phyloP scores from a whole-genome alignment of 2,113 vertebrate species.

The Xiphophorus hellerii region DNA sequence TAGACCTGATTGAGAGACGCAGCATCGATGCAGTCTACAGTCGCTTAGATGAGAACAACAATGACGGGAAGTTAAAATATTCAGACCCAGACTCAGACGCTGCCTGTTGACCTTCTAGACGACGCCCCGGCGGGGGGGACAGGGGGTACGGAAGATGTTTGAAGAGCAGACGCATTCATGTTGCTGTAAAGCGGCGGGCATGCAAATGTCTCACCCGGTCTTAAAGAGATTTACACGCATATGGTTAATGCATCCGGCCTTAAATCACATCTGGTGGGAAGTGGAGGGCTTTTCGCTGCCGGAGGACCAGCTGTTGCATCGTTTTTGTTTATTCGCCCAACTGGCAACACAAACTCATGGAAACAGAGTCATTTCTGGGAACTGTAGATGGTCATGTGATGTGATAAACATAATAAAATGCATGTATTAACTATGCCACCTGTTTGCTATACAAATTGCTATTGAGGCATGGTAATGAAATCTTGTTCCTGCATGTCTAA shows the following conservation, averaged over 20 bases:
- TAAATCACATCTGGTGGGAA: slow-evolving; percentile 26
- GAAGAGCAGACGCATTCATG: slow-evolving; percentile 4
- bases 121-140: background rate
- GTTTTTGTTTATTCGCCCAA: background rate
- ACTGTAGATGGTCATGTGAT: background rate
- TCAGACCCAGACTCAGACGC: slow-evolving; percentile 3
- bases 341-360: background rate
- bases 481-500: too few relatives aligned
- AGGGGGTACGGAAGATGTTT: background rate
- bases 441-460: background rate
- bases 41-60: background rate
- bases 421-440: background rate
- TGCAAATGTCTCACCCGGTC: slow-evolving; percentile 5
- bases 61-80: background rate
- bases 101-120: background rate
- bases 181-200: slow-evolving; percentile 6
- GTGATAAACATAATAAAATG: background rate
- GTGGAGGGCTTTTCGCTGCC: slow-evolving; percentile 2
- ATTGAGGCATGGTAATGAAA: background rate
- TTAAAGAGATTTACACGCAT: slow-evolving; percentile 16
- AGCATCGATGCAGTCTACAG: background rate
- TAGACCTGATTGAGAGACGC: slow-evolving; percentile 1
- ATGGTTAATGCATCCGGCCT: slow-evolving; percentile 10
- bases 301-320: slow-evolving; percentile 10
- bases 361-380: background rate